Evolutionary conservation across 2,888 invertebrate species (phyloP), one percentile per base, ranked within the genome.

Genomic region (Tupiocoris notatus): DNA sequence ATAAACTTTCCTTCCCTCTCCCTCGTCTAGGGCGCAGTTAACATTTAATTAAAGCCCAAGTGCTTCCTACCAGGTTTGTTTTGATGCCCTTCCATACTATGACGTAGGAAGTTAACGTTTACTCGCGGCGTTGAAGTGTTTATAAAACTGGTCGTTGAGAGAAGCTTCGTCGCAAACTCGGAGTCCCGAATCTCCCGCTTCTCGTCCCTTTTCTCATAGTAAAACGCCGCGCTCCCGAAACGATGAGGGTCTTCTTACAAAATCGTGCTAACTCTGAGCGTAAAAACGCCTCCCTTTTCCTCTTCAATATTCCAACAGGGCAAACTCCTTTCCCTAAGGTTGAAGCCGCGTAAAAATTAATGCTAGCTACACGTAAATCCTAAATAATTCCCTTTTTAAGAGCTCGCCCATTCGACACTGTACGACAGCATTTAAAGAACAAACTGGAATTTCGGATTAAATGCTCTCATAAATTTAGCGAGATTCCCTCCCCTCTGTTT

Each of bases 11-110:
- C 6, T 39, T 39, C 12, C 3, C 12, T 39, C 39, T 39, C 39
- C 39, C 39, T 39, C 39, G n/a, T n/a, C n/a, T n/a, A n/a, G n/a
- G n/a, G n/a, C n/a, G 73, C 63, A 73, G 73, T 62, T 73, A 73
- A 73, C 73, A 73, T 73, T 73, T 73, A 73, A 73, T 73, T 73
- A 73, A 73, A 62, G 73, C 73, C 39, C 73, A 62, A 73, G 73
- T 73, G 62, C 73, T 62, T 21, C 63, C 39, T 39, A 39, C 24
- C 63, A 63, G 39, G 65, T 65, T 65, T 65, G 24, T 65, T 65
- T 65, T 65, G 65, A 65, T 65, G 65, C 7, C 20, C 39, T 16
- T 62, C 23, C 57, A 20, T n/a, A 20, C 59, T 59, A 59, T 59
- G 59, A 20, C n/a, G 59, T n/a, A 6, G 59, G 18, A 21, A 70